phyloP scores from a whole-genome alignment of 2,113 vertebrate species.

The Cygnus buccinator region DNA sequence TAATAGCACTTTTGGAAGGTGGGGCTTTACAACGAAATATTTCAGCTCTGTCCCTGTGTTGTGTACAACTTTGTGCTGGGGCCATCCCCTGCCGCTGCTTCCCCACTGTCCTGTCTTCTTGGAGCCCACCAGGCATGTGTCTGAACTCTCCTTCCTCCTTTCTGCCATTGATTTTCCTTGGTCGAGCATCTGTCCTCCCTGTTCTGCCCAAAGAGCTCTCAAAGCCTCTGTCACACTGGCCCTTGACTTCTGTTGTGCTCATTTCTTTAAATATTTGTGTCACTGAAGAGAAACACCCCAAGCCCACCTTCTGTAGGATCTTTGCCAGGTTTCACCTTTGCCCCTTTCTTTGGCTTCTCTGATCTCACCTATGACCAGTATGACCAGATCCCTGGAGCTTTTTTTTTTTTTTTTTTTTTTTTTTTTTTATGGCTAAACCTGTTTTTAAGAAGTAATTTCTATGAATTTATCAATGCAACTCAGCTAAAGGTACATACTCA shows the following conservation, averaged over 20 bases:
- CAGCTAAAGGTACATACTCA: background rate
- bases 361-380: background rate
- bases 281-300: background rate
- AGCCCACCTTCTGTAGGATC: background rate
- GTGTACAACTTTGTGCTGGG: fast-evolving
- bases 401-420: too few relatives aligned
- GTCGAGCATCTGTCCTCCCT: background rate
- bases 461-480: background rate
- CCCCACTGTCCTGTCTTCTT: background rate
- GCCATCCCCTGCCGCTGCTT: background rate
- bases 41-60: fast-evolving
- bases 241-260: background rate
- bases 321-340: background rate
- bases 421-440: too few relatives aligned
- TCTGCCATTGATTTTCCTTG: fast-evolving
- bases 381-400: background rate
- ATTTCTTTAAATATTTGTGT: background rate
- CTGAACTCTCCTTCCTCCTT: background rate
- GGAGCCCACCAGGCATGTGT: background rate
- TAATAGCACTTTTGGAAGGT: background rate
- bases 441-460: background rate
- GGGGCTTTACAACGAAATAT: background rate
- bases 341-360: background rate
- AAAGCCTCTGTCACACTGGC: background rate
- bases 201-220: background rate